Base-by-base conservation (phyloP, 2,797 vertebrate species). In the Avahi laniger region DNA sequence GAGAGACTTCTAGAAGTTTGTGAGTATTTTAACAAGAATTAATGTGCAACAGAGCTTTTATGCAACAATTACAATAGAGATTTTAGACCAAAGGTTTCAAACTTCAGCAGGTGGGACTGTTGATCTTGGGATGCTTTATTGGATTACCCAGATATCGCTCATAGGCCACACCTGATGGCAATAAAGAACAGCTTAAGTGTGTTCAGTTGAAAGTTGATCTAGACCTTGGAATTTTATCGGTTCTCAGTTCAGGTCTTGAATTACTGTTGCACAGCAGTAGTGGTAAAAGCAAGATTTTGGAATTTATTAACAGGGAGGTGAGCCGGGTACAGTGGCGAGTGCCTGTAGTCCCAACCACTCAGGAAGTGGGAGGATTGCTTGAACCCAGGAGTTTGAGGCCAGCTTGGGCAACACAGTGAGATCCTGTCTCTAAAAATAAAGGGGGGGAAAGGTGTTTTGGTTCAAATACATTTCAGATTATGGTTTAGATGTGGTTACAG, bases 41-140 rank as follows among this genome's bases (percentile, higher is more conserved):
- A 81, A 94, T 85, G 94, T 98, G 95, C 95, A 97, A 59, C 96
- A 97, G 87, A 95, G 97, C 35, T 96, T 97, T 93, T 94, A 83
- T 91, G 90, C 89, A 94, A 87, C 65, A 33, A 90, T 85, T 65
- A 72, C 70, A 87, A 30, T 78, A 95, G 94, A 87, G 69, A 67
- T 90, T 85, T 72, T 95, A 38, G 12, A 90, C 75, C 92, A 95
- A 83, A 88, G 83, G 70, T 95, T 97, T 97, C 46, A 14, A 85
- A 76, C 73, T 96, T 94, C 94, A 95, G 48, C 84, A 84, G 92
- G 63, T 97, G 73, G 87, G 93, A 84, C 50, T 80, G 46, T 79
- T 81, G 91, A 92, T 24, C 59, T 89, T 89, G 90, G 96, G 96
- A 94, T 79, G 38, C 8, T 82, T 93, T 22, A 43, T 85, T 97